Evolutionary conservation across 2,113 vertebrate species (phyloP).

Genomic region (Istiophorus platypterus): DNA sequence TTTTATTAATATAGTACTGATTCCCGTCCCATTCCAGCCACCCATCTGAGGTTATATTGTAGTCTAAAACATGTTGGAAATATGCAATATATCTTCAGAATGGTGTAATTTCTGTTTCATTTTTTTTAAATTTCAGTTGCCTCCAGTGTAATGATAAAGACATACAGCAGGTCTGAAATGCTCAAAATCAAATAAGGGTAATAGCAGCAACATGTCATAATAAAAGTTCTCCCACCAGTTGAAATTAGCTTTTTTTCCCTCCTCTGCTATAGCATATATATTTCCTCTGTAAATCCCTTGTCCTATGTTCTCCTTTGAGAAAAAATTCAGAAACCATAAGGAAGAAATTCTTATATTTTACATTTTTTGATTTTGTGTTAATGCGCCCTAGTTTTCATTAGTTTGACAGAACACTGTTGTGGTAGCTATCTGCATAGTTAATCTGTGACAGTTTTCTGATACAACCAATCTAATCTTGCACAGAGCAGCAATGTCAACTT

Average conservation of each 20-base stretch:
- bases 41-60: conserved; percentile 85
- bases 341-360: no score
- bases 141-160: background rate
- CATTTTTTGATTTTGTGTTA: no score
- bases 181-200: background rate
- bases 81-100: background rate
- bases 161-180: background rate
- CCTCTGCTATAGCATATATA: no score
- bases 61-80: conserved; percentile 77
- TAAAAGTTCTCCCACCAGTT: no score
- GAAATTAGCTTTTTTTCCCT: no score
- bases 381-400: no score
- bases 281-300: no score
- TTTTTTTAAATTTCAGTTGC: background rate
- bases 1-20: conserved; percentile 86
- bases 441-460: no score
- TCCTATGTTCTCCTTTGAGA: no score
- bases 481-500: no score
- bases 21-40: conserved; percentile 86
- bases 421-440: no score
- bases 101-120: background rate
- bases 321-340: no score
- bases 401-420: background rate
- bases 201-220: background rate
- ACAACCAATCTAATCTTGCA: background rate